These are phyloP conservation scores for Lasiurus borealis DNA, from an alignment of 2,113 vertebrate genomes.

Conservation along the genomic window DNA sequence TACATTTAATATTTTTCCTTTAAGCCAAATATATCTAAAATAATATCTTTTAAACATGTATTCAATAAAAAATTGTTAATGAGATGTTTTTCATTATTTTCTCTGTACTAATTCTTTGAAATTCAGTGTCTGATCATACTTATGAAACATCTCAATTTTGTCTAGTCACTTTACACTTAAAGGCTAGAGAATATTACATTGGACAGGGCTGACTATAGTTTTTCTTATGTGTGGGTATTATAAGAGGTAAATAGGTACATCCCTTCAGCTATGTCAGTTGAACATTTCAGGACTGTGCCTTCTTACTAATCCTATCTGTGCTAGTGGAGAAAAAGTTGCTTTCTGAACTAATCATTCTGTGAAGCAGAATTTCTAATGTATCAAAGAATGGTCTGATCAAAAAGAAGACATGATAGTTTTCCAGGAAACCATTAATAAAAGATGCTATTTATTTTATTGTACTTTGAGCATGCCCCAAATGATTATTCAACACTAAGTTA, in stretches of 20 bases:
- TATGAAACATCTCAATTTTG: background rate
- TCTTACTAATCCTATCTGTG: background rate
- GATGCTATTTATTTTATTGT: background rate
- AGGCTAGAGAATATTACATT: background rate
- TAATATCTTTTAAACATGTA: background rate
- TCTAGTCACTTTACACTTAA: background rate
- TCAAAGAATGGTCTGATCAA: background rate
- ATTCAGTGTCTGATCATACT: background rate
- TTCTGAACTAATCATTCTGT: background rate
- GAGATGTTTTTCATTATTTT: background rate
- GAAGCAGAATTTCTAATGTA: background rate
- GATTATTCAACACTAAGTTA: constrained; percentile 8
- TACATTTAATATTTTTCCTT: background rate
- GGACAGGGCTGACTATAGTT: background rate
- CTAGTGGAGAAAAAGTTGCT: background rate
- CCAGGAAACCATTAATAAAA: background rate
- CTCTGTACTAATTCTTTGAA: background rate
- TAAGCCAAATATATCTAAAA: background rate
- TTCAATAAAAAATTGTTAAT: background rate
- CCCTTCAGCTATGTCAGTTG: background rate
- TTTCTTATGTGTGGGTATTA: background rate
- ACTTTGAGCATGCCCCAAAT: background rate
- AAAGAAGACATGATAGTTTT: background rate
- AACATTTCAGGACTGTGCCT: background rate
- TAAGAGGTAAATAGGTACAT: background rate